Conservation (phyloP, 2,888 invertebrate species). For the Xestobium rufovillosum region DNA sequence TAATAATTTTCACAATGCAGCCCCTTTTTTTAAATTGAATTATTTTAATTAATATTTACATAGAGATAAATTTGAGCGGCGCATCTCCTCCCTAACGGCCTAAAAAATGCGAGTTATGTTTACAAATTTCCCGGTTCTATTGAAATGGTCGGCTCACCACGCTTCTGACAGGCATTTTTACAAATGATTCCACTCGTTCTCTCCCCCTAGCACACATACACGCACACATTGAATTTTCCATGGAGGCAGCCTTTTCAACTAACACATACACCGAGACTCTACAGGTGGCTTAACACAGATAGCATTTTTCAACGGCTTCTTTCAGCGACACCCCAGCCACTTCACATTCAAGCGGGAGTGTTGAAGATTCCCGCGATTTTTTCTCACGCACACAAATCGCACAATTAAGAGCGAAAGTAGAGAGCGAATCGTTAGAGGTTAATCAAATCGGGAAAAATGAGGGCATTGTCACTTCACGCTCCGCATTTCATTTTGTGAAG, state of each 20-base stretch:
- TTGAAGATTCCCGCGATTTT: slow-evolving; percentile 19
- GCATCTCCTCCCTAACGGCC: too few species aligned
- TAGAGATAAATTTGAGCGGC: too few species aligned
- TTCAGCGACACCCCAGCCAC: slow-evolving; percentile 28
- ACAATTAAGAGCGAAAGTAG: too few species aligned
- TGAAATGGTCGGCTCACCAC: slow-evolving; percentile 27
- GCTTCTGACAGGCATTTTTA: slow-evolving; percentile 40
- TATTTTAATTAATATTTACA: too few species aligned
- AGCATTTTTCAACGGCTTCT: slow-evolving; percentile 40
- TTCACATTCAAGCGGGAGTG: slow-evolving; percentile 29
- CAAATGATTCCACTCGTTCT: slow-evolving; percentile 39
- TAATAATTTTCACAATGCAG: too few species aligned
- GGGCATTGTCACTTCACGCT: too few species aligned
- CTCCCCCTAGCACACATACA: slow-evolving; percentile 26
- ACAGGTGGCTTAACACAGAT: slow-evolving; percentile 39
- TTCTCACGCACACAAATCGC: slow-evolving; percentile 19
- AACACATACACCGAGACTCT: slow-evolving; percentile 19
- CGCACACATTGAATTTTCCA: slow-evolving; percentile 32
- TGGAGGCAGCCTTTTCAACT: slow-evolving; percentile 27
- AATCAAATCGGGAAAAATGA: too few species aligned
- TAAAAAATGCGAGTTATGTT: too few species aligned
- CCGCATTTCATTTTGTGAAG: too few species aligned
- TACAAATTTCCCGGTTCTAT: slow-evolving; percentile 21
- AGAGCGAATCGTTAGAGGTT: too few species aligned
- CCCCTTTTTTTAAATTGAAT: too few species aligned